Percentiles rank a stretch among this genome's conserved stretches.
Evolutionary conservation across 2,888 invertebrate species (phyloP).

Genomic region (Ormyrus nitidulus): DNA sequence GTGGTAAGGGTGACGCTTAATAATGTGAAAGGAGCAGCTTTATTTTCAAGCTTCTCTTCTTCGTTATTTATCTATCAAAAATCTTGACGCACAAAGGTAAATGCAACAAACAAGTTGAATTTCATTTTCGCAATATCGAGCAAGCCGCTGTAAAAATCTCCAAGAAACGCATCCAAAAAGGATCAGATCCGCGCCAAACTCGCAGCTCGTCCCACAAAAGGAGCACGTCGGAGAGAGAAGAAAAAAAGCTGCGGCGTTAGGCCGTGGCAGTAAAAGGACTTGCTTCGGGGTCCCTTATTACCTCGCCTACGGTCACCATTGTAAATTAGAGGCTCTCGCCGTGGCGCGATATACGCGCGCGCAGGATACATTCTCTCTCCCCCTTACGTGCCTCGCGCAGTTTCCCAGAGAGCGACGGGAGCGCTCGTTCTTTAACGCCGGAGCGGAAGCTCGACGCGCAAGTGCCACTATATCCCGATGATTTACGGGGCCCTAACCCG

Average conservation of each 20-base stretch:
- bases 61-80: too few relatives aligned
- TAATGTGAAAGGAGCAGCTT: conserved; percentile 3
- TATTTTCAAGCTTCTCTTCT: background rate
- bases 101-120: too few relatives aligned
- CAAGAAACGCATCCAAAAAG: too few relatives aligned
- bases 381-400: too few relatives aligned
- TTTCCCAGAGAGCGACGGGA: background rate
- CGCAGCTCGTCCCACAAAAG: background rate
- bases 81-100: too few relatives aligned
- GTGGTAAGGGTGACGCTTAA: background rate
- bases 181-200: too few relatives aligned
- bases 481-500: conserved; percentile 45
- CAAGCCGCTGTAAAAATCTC: too few relatives aligned
- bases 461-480: conserved; percentile 43
- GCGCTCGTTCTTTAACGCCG: conserved; percentile 32
- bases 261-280: background rate
- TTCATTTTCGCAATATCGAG: too few relatives aligned
- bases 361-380: too few relatives aligned
- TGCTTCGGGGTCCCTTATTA: too few relatives aligned
- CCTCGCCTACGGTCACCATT: background rate
- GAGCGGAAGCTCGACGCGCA: conserved; percentile 33
- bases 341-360: background rate
- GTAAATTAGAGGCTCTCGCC: background rate
- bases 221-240: background rate
- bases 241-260: background rate